Evolutionary conservation across 2,888 invertebrate genomes (phyloP).

Genomic region (Epirrhoe alternata): DNA sequence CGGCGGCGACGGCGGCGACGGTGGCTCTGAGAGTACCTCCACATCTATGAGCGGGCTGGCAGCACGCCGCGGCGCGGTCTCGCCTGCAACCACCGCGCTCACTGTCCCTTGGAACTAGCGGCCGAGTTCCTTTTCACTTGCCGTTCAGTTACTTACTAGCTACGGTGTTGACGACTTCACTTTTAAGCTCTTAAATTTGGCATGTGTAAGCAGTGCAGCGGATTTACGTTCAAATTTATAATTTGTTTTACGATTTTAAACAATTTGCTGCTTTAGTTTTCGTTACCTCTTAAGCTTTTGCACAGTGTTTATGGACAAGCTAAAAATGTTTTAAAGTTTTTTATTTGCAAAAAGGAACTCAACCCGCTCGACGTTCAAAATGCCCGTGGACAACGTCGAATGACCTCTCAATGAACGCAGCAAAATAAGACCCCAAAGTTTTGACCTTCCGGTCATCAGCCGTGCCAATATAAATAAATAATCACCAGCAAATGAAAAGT

Average conservation of each 20-base stretch:
- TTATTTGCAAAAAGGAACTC: conserved; percentile 57
- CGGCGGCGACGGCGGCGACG: conserved; percentile 81
- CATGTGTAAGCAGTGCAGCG: not conserved
- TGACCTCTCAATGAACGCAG: conserved; percentile 57
- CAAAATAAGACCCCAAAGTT: conserved; percentile 55
- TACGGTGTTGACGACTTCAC: not conserved
- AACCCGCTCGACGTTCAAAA: conserved; percentile 56
- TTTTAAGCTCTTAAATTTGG: not conserved
- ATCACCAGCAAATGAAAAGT: conserved; percentile 80
- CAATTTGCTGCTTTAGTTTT: not conserved
- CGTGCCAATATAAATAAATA: conserved; percentile 82
- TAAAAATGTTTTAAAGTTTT: not conserved
- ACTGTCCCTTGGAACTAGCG: conserved; percentile 54
- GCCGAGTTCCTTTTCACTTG: conserved; percentile 47
- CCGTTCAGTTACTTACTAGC: conserved; percentile 25
- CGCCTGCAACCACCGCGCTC: conserved; percentile 81
- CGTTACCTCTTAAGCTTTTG: not conserved
- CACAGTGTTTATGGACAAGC: not conserved
- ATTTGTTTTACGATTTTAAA: not conserved
- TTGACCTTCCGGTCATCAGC: conserved; percentile 63
- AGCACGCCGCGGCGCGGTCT: conserved; percentile 86
- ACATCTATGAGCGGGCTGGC: conserved; percentile 88
- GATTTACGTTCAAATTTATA: not conserved
- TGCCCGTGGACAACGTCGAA: conserved; percentile 56
- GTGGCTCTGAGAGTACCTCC: conserved; percentile 87